Evolutionary conservation across 2,113 vertebrate species (phyloP).

Genomic region (Gallinago media): DNA sequence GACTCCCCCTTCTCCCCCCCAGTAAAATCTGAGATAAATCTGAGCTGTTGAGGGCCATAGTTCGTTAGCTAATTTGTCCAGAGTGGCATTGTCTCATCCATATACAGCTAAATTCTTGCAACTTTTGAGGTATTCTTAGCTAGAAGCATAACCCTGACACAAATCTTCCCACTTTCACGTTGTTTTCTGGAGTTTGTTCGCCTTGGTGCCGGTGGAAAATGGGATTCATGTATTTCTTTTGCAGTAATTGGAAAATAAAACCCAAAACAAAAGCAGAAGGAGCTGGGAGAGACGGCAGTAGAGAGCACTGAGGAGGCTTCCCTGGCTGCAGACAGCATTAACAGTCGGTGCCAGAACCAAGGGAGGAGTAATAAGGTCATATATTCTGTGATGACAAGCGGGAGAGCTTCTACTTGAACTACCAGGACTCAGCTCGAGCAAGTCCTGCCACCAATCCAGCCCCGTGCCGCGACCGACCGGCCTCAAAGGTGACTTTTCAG

Average conservation of each 20-base stretch:
- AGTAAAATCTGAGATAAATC: slow-evolving; percentile 19
- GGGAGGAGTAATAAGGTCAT: slow-evolving; percentile 56
- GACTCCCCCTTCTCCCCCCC: neutral
- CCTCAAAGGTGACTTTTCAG: neutral
- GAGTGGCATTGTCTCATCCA: neutral
- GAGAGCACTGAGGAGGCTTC: slow-evolving; percentile 40
- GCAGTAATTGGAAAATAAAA: slow-evolving; percentile 28
- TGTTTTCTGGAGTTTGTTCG: slow-evolving; percentile 3
- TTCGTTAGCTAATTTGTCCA: neutral
- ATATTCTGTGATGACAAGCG: slow-evolving; percentile 65
- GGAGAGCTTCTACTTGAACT: slow-evolving; percentile 57
- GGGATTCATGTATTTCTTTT: neutral
- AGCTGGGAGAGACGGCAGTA: neutral
- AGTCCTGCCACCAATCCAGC: neutral
- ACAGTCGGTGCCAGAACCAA: slow-evolving; percentile 22
- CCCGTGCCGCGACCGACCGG: neutral
- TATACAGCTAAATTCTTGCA: neutral
- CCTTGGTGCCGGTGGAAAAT: neutral
- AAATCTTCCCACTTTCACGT: neutral
- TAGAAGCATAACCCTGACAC: neutral
- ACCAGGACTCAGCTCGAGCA: slow-evolving; percentile 10
- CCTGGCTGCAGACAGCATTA: slow-evolving; percentile 39
- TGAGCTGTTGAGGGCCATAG: slow-evolving; percentile 1
- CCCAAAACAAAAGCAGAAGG: slow-evolving; percentile 51
- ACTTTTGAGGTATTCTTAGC: neutral